phyloP scores from a whole-genome alignment of 2,888 invertebrate genomes.

The Tinea pellionella region DNA sequence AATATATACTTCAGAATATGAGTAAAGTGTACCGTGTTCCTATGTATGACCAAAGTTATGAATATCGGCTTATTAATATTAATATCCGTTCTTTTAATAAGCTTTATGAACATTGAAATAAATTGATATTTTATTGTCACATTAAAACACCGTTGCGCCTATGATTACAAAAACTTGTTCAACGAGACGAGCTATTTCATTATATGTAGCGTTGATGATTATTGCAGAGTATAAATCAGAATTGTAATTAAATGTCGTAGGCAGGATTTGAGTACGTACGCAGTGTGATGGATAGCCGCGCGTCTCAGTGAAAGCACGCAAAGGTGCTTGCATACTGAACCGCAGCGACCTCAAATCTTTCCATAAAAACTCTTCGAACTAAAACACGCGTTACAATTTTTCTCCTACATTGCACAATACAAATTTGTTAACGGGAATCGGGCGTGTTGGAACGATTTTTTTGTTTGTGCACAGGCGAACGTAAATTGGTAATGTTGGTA shows the following conservation, averaged over 20 bases:
- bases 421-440: constrained; percentile 66
- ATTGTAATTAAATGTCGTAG: constrained; percentile 30
- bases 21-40: background rate
- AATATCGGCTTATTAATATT: constrained; percentile 1
- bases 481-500: constrained; percentile 69
- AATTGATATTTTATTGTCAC: constrained; percentile 11
- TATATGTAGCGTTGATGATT: constrained; percentile 8
- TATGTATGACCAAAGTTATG: background rate
- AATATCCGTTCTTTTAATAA: background rate
- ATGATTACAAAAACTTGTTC: constrained; percentile 4
- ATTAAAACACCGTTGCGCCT: constrained; percentile 12
- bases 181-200: constrained; percentile 7
- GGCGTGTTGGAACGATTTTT: constrained; percentile 63
- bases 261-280: constrained; percentile 16
- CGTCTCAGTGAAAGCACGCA: constrained; percentile 48
- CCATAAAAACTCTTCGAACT: constrained; percentile 43
- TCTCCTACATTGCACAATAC: constrained; percentile 68
- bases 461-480: constrained; percentile 62
- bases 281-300: constrained; percentile 38
- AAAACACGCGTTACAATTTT: constrained; percentile 63
- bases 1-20: background rate
- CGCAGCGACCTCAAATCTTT: constrained; percentile 56
- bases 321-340: constrained; percentile 24
- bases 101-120: constrained; percentile 10
- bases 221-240: constrained; percentile 26